phyloP scores from a whole-genome alignment of 2,888 invertebrate genomes.

The Osmoderma eremita region DNA sequence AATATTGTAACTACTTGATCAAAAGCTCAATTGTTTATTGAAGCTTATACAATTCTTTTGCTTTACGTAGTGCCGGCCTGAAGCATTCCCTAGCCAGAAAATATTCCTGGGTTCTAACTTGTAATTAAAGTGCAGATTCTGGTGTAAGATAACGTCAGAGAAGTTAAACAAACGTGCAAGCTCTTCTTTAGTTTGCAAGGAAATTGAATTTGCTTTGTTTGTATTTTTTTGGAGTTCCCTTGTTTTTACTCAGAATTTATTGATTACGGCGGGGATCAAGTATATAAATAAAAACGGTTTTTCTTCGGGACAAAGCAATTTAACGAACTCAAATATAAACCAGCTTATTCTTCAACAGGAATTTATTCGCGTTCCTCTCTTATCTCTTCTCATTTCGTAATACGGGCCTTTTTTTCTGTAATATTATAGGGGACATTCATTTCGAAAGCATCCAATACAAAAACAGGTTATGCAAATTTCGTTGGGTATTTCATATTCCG shows the following conservation, averaged over 20 bases:
- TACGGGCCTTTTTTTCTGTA: too few species aligned
- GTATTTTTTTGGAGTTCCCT: constrained; percentile 17
- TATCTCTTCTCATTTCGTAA: constrained; percentile 9
- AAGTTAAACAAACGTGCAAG: constrained; percentile 2
- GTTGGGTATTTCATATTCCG: too few species aligned
- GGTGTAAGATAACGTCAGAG: constrained; percentile 7
- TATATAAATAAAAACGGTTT: constrained; percentile 17
- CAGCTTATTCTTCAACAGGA: background rate
- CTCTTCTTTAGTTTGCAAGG: background rate
- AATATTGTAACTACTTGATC: too few species aligned
- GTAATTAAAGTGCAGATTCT: constrained; percentile 13
- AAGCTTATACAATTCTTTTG: background rate
- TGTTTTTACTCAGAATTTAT: constrained; percentile 28
- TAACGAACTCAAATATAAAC: constrained; percentile 3
- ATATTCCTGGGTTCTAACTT: background rate
- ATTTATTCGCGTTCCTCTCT: constrained; percentile 3
- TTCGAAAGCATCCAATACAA: too few species aligned
- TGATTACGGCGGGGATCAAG: constrained; percentile 8
- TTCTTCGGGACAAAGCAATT: constrained; percentile 9
- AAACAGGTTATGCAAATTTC: too few species aligned
- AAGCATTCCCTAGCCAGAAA: background rate
- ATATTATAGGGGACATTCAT: too few species aligned
- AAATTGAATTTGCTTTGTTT: constrained; percentile 29
- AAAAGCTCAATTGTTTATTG: background rate
- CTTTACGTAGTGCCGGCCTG: background rate